Base-by-base conservation (phyloP, 2,888 invertebrate species). In the Pristionchus fissidentatus region DNA sequence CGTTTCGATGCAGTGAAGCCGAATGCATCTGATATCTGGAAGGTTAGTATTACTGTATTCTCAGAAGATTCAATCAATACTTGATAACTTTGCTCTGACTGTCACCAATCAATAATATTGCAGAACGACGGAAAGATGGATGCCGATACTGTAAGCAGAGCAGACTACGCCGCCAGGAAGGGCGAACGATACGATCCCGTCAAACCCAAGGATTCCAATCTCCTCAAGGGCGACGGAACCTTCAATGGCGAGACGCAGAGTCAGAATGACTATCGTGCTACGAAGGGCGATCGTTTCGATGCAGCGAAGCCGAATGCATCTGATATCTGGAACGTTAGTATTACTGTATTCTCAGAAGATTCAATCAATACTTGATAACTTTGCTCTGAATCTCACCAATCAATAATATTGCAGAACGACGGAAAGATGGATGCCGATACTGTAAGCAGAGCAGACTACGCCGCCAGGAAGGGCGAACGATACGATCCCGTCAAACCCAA, bases 271-370 rank as follows among this genome's bases (percentile, higher is more conserved):
- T 86, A 66, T 73, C 83, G 66, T 29, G 79, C 60, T 43, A 62
- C 73, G 41, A 26, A 49, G 43, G 88, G 88, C 15, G 88, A 88
- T 46, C 83, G 89, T 0, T 84, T 83, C n/a, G 85, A 85, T 19
- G 60, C 82, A 22, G 83, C 49, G 73, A 55, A 80, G 29, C 88
- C 87, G 3, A 29, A 66, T 22, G 89, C 87, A 66, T 87, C 87
- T 46, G 83, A 87, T 55, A 84, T 85, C 41, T 38, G 49, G 49
- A 49, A 49, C 13, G 49, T 49, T 10, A 49, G 49, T 15, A 49
- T 15, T n/a, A n/a, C n/a, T n/a, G n/a, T n/a, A n/a, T n/a, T n/a
- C n/a, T n/a, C n/a, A n/a, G n/a, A n/a, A n/a, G n/a, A n/a, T n/a
- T n/a, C n/a, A n/a, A n/a, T n/a, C n/a, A n/a, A n/a, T n/a, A n/a